Percentiles rank a stretch among this genome's conserved stretches.
These are phyloP conservation scores for Pimephales promelas DNA, from an alignment of 2,113 vertebrate species.

Conservation along the genomic window DNA sequence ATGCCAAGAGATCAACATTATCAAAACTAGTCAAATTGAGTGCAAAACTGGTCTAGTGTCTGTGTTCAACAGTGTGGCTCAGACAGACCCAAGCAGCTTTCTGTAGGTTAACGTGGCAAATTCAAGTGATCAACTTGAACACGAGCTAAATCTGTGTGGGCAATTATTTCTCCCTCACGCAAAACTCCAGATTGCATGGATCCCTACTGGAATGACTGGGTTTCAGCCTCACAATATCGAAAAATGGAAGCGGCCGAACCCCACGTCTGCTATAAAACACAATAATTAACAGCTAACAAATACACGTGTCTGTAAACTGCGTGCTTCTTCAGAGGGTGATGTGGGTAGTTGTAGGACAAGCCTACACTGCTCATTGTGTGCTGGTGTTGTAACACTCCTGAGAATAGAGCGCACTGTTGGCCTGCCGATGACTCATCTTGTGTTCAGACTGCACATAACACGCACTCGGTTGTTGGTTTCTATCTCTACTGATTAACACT, in stretches of 20 bases:
- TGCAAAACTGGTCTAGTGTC: no score
- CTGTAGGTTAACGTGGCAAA: no score
- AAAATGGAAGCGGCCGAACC: neutral
- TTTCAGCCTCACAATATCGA: no score
- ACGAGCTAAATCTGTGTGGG: no score
- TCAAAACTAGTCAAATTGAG: neutral
- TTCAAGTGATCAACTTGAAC: no score
- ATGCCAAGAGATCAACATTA: neutral
- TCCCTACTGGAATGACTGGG: no score
- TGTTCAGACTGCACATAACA: slow-evolving; percentile 47
- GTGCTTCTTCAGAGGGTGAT: slow-evolving; percentile 16
- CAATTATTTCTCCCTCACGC: no score
- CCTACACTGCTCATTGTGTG: slow-evolving; percentile 40
- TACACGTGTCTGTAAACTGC: neutral
- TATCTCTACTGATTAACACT: slow-evolving; percentile 49
- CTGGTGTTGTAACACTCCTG: slow-evolving; percentile 51
- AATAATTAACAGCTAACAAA: neutral
- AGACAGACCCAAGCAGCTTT: no score
- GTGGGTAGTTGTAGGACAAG: slow-evolving; percentile 42
- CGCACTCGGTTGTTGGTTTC: slow-evolving; percentile 19
- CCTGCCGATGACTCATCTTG: slow-evolving; percentile 52
- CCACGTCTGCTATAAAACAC: neutral
- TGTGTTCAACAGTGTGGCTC: no score
- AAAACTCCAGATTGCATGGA: no score
- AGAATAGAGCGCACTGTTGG: slow-evolving; percentile 47